Percentiles rank a stretch among this genome's conserved stretches.
These are phyloP conservation scores for Lacerta viridis DNA, from an alignment of 2,797 vertebrate species.

Conservation along the genomic window DNA sequence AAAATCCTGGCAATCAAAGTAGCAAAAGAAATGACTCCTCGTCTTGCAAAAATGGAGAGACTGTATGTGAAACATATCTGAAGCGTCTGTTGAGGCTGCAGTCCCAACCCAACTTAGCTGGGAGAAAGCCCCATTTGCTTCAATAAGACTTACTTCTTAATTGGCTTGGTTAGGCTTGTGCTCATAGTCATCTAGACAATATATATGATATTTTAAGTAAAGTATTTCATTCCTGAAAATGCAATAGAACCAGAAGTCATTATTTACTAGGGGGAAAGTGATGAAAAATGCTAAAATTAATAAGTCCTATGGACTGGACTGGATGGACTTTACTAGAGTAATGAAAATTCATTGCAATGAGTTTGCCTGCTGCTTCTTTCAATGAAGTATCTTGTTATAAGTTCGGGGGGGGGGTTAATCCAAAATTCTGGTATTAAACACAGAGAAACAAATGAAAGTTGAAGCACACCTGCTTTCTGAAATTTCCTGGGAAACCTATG, in stretches of 20 bases:
- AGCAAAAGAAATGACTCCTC: neutral
- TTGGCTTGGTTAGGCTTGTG: no score
- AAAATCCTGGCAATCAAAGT: neutral
- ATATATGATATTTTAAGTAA: neutral
- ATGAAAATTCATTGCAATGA: neutral
- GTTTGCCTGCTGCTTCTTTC: neutral
- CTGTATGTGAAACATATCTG: neutral
- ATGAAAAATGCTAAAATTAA: neutral
- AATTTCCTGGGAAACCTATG: neutral
- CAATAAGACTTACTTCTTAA: no score
- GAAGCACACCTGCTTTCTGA: neutral
- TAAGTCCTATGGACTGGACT: neutral
- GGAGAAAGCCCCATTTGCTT: no score
- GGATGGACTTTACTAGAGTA: neutral
- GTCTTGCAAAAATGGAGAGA: neutral
- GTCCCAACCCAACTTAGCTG: no score
- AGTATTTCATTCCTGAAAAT: neutral
- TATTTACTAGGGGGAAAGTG: neutral
- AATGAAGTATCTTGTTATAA: neutral
- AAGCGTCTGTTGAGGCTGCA: neutral
- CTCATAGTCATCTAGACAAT: neutral
- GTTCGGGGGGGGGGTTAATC: neutral
- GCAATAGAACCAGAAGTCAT: neutral
- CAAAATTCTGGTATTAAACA: neutral
- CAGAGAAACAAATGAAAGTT: neutral